Percentiles rank a stretch among this genome's conserved stretches.
phyloP scores from a whole-genome alignment of 2,888 invertebrate genomes.

The Antheraea assamensis region DNA sequence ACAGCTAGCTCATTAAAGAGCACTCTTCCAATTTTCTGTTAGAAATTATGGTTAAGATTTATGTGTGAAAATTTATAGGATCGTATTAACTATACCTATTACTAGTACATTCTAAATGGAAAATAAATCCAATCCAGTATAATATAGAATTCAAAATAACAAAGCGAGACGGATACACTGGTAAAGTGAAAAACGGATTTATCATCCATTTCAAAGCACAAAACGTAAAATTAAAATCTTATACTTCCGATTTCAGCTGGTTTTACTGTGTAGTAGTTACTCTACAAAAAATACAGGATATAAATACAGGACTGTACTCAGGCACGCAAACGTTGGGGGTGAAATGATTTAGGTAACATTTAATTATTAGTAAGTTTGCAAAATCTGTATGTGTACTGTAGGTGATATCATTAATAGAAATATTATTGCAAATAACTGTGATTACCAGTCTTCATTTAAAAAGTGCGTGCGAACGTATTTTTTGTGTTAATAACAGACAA shows the following conservation, averaged over 20 bases:
- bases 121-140: not conserved
- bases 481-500: too few relatives aligned
- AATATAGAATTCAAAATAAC: not conserved
- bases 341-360: not conserved
- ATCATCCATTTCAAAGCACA: not conserved
- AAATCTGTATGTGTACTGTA: not conserved
- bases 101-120: not conserved
- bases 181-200: slow-evolving; percentile 4
- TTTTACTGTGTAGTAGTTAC: slow-evolving; percentile 7
- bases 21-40: not conserved
- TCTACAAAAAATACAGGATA: too few relatives aligned
- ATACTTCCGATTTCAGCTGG: slow-evolving; percentile 8
- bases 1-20: not conserved
- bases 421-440: too few relatives aligned
- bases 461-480: too few relatives aligned
- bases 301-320: not conserved
- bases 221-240: slow-evolving; percentile 3
- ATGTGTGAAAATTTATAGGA: not conserved
- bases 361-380: not conserved
- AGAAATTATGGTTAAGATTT: not conserved
- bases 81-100: not conserved
- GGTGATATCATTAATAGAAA: too few relatives aligned
- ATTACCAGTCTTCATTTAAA: too few relatives aligned
- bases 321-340: not conserved
- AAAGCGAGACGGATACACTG: not conserved